Evolutionary conservation across 2,888 invertebrate species (phyloP), one percentile per base, ranked within the genome.

Genomic region (Shargacucullia verbasci): DNA sequence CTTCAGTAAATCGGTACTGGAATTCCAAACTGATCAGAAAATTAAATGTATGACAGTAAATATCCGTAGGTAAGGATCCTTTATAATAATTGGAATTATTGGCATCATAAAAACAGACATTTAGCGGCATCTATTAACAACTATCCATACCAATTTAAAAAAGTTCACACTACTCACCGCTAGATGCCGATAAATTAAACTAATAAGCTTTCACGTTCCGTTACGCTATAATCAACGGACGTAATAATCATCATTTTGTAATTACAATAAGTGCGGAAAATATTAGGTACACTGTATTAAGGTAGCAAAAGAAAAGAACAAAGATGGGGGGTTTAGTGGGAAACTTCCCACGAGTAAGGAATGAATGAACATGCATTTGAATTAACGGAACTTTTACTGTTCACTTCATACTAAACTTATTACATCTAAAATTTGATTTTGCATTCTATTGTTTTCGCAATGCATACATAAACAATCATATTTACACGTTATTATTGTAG

Each of bases 261-360:
- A 80, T 81, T 76, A 66, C 62, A 55, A 63, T 71, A 70, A 67
- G 55, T 74, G 59, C 53, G 44, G 69, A 53, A 64, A 62, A 61
- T 52, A 70, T 55, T 56, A 68, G 49, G 48, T 61, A 62, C 59
- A 49, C 45, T 39, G 40, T 56, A 59, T 64, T 63, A 62, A 25
- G n/a, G 58, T 47, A 44, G 54, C 50, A 35, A 59, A 45, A 44
- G 45, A 73, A 62, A 45, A 44, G 45, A 73, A 62, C 63, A 72
- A 64, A 63, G 68, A 69, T 63, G 38, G 38, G 38, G 38, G 39
- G 56, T 68, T 63, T 64, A 57, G 72, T 83, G 84, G 73, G 85
- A 85, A 83, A 56, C 61, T 80, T 85, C 84, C 61, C 85, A 84
- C 78, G 78, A 66, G 39, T 65, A 39, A 43, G 48, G 48, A 69